Percentiles rank a stretch among this genome's conserved stretches.
These are phyloP conservation scores for Aphelinus atriplicis DNA, from an alignment of 1,140 invertebrate genomes.

Conservation along the genomic window DNA sequence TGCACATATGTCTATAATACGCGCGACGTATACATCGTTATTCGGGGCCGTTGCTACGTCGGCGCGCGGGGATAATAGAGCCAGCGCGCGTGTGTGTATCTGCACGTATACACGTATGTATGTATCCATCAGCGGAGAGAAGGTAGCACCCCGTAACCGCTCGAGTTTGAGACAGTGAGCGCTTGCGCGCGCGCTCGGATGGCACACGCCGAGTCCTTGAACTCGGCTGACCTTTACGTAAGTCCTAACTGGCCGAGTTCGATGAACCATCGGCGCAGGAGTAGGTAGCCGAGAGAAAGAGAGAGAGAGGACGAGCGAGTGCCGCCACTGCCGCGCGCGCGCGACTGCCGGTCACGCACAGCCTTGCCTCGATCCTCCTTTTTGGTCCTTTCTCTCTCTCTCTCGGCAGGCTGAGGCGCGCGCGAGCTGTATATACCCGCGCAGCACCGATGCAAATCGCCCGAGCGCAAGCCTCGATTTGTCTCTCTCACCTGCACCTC, in stretches of 20 bases:
- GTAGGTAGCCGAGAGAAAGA: no score
- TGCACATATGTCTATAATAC: no score
- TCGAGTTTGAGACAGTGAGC: background rate
- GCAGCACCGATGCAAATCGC: background rate
- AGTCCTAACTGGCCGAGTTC: constrained; percentile 35
- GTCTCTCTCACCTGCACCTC: background rate
- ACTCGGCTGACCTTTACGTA: constrained; percentile 35
- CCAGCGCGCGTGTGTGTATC: no score
- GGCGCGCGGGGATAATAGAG: no score
- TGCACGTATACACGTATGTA: no score
- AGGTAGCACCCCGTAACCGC: background rate
- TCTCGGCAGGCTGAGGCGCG: background rate
- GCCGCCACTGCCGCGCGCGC: no score
- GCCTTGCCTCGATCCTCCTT: background rate
- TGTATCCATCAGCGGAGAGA: no score
- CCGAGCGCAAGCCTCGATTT: constrained; percentile 4
- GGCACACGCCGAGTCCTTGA: constrained; percentile 32
- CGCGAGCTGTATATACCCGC: no score
- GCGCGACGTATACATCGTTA: no score
- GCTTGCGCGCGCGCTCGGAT: background rate
- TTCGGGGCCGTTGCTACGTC: no score
- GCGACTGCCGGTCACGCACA: constrained; percentile 17
- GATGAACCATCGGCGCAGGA: constrained; percentile 22
- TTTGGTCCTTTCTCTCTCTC: background rate
- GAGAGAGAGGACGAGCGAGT: no score